Conservation (phyloP, 2,888 invertebrate species). For the Limnephilus auricula region DNA sequence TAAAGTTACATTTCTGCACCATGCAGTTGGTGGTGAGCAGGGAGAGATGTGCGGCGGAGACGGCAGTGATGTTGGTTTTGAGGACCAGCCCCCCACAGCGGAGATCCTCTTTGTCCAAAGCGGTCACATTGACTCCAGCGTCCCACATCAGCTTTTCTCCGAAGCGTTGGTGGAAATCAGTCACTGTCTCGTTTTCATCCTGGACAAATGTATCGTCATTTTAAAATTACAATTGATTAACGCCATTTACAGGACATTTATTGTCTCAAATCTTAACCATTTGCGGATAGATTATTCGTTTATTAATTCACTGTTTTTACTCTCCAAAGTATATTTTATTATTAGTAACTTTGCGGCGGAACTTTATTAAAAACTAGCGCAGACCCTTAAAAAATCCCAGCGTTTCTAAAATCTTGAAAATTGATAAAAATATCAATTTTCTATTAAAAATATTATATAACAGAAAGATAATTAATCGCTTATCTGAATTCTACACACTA, state of each 20-base stretch:
- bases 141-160: constrained; percentile 80
- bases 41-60: constrained; percentile 78
- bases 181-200: constrained; percentile 85
- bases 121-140: constrained; percentile 85
- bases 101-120: constrained; percentile 85
- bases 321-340: too few relatives aligned
- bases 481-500: too few relatives aligned
- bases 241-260: not conserved
- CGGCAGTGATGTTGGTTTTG: constrained; percentile 81
- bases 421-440: too few relatives aligned
- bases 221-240: not conserved
- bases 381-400: too few relatives aligned
- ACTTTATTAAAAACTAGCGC: too few relatives aligned
- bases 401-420: too few relatives aligned
- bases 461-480: too few relatives aligned
- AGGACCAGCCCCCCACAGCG: constrained; percentile 86
- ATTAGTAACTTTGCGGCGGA: too few relatives aligned
- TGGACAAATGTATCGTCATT: constrained; percentile 66
- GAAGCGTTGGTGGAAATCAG: constrained; percentile 85
- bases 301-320: not conserved
- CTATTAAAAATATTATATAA: too few relatives aligned
- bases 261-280: not conserved
- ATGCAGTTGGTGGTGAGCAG: constrained; percentile 84
- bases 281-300: not conserved
- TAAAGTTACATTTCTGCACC: constrained; percentile 87